Base-by-base conservation (phyloP, 2,797 vertebrate species). In the Mormyrus hasselquistii region DNA sequence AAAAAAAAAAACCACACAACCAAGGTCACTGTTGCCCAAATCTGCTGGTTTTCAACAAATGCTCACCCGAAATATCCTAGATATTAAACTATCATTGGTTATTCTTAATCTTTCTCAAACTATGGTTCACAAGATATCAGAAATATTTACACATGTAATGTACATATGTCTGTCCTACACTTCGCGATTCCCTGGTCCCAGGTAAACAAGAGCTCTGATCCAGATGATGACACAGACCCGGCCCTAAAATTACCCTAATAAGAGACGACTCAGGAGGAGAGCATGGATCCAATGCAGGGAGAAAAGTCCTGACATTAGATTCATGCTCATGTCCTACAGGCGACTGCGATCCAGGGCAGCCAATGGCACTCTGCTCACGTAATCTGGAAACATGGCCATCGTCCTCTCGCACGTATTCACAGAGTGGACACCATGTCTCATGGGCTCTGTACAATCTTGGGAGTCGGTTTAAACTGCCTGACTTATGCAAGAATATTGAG, bases 241-340 rank as follows among this genome's bases (percentile, higher is more conserved):
- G 91, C 93, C 93, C 93, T 93, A 94, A 93, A 94, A 93, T 95
- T 91, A 87, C 91, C 93, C 92, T 93, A 91, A 93, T 93, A 93
- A 94, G 93, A 93, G 91, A 93, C 93, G 94, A 94, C 93, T 94
- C 92, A 93, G 93, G 93, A 91, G 79, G 93, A 92, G 91, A 92
- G 92, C 95, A 96, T 95, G 94, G 95, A 95, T 95, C 95, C 92
- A 90, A 92, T 90, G 94, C 94, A 92, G 92, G 91, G 93, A 96
- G 94, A 92, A 92, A 94, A 95, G 95, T 94, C 94, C 94, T 93
- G 93, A 95, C 94, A 95, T 95, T 95, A 95, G 95, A 95, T 95
- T 95, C 95, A 94, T 94, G 93, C 93, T 92, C 91, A 93, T 47
- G 88, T 29, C 8, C 94, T 65, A 89, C 93, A 93, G 95, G 94